These are phyloP conservation scores for Penaeus japonicus DNA, from an alignment of 1,140 invertebrate species.

Conservation along the genomic window DNA sequence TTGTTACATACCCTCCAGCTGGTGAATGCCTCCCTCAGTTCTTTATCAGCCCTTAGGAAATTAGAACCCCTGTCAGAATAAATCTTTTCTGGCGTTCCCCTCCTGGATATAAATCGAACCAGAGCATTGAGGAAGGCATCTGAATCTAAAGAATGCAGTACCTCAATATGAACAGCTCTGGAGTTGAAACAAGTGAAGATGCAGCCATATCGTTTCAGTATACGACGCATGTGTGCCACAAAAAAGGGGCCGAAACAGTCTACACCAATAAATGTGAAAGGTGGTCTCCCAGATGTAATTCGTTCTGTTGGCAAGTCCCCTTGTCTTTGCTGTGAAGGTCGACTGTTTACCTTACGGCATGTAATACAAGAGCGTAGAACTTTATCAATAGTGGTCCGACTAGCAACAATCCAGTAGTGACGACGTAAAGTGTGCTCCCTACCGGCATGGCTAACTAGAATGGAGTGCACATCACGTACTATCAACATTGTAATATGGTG, in stretches of 20 bases:
- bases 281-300: background rate
- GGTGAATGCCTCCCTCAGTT: background rate
- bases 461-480: too few species aligned
- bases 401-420: too few species aligned
- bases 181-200: background rate
- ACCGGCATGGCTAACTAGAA: too few species aligned
- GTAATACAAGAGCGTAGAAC: background rate
- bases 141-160: background rate
- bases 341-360: background rate
- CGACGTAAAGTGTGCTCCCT: too few species aligned
- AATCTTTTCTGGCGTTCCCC: background rate
- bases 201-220: background rate
- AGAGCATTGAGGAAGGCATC: background rate
- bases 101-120: background rate
- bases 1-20: background rate
- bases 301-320: background rate
- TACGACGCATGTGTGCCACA: background rate
- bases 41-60: background rate
- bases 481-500: too few species aligned
- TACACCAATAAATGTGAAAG: background rate
- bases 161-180: background rate
- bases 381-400: too few species aligned
- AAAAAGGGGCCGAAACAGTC: slow-evolving; percentile 6
- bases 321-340: background rate
- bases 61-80: background rate